These are phyloP conservation scores for Sycophila sp. DNA, from an alignment of 1,140 invertebrate species.

Conservation along the genomic window DNA sequence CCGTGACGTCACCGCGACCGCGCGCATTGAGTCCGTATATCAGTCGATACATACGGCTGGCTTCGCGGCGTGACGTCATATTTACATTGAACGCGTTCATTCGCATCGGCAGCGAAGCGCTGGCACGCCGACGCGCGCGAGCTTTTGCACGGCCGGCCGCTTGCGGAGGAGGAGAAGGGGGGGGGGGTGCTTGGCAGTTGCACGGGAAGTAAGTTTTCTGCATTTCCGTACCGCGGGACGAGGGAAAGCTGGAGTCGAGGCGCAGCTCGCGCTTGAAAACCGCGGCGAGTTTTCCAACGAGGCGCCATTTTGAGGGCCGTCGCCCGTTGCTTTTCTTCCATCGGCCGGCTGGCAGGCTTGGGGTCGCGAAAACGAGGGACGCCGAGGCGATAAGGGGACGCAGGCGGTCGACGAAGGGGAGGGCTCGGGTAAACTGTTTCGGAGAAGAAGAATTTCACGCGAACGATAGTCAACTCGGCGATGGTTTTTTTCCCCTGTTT, in stretches of 20 bases:
- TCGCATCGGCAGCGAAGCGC: conserved; percentile 1
- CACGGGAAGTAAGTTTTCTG: conserved; percentile 24
- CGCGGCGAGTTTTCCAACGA: neutral
- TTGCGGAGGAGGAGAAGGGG: neutral
- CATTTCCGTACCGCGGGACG: conserved; percentile 3
- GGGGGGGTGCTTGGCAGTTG: too few species aligned
- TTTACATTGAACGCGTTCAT: conserved; percentile 32
- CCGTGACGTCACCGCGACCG: conserved; percentile 1
- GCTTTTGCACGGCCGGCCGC: neutral
- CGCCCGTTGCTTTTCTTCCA: neutral
- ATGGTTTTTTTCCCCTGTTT: too few species aligned
- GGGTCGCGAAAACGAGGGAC: too few species aligned
- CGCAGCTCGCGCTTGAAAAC: neutral
- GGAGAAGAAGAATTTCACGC: too few species aligned
- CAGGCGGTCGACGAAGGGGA: too few species aligned
- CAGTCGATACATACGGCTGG: conserved; percentile 4
- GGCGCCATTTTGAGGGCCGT: conserved; percentile 5
- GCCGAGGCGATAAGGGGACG: too few species aligned
- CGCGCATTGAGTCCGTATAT: conserved; percentile 14
- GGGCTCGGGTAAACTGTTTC: too few species aligned
- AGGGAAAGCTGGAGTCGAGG: too few species aligned
- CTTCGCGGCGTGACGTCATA: conserved; percentile 19
- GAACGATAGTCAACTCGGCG: too few species aligned
- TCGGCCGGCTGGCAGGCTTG: too few species aligned
- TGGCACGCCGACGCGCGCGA: neutral